These are phyloP conservation scores for Ptychadena robeensis DNA, from an alignment of 2,797 vertebrate genomes.

Conservation along the genomic window DNA sequence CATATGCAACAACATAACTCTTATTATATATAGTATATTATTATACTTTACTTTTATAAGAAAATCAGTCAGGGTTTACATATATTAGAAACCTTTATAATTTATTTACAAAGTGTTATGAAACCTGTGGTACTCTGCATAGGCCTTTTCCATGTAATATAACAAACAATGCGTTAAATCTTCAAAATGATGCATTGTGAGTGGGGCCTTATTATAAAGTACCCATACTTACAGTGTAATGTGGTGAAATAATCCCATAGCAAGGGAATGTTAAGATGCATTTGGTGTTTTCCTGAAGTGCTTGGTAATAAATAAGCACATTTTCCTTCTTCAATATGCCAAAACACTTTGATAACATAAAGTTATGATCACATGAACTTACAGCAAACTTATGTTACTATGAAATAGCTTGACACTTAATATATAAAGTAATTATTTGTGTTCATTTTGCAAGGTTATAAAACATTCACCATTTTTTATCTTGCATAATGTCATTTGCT, in stretches of 20 bases:
- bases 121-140: slow-evolving; percentile 21
- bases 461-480: slow-evolving; percentile 49
- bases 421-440: slow-evolving; percentile 43
- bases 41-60: not conserved
- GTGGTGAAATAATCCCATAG: slow-evolving; percentile 23
- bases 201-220: slow-evolving; percentile 28
- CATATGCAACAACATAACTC: slow-evolving; percentile 25
- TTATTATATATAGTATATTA: too few relatives aligned
- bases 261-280: slow-evolving; percentile 1
- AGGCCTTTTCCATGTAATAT: slow-evolving; percentile 6
- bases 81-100: slow-evolving; percentile 14
- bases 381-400: slow-evolving; percentile 30
- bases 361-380: slow-evolving; percentile 33
- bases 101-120: slow-evolving; percentile 41
- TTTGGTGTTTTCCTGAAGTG: slow-evolving; percentile 19
- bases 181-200: slow-evolving; percentile 27
- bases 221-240: slow-evolving; percentile 30
- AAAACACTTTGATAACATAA: slow-evolving; percentile 36
- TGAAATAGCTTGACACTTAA: slow-evolving; percentile 41
- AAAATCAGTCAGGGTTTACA: not conserved
- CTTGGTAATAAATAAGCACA: slow-evolving; percentile 16
- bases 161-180: slow-evolving; percentile 34
- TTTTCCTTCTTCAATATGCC: slow-evolving; percentile 30
- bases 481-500: slow-evolving; percentile 32
- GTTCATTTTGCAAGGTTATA: slow-evolving; percentile 44